Conservation (phyloP, 1,140 invertebrate genomes). For the Cherax destructor region DNA sequence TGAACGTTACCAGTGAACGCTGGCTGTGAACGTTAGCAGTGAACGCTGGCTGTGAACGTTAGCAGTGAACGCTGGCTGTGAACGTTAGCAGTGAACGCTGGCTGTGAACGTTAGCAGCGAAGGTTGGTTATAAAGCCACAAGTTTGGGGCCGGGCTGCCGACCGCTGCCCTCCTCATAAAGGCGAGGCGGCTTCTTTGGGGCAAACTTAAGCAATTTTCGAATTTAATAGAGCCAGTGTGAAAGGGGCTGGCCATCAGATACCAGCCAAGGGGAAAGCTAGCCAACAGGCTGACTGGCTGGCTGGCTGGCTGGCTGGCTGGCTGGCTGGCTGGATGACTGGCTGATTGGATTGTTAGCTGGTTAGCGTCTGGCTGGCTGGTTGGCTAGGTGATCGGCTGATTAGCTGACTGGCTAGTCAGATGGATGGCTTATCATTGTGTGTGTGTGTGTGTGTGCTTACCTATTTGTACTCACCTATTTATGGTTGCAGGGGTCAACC, state of each 20-base stretch:
- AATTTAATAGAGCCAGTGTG: neutral
- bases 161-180: neutral
- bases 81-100: neutral
- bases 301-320: neutral
- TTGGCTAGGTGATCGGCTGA: too few species aligned
- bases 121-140: neutral
- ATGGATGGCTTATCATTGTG: too few species aligned
- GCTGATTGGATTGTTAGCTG: neutral
- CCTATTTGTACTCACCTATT: too few species aligned
- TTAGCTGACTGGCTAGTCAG: too few species aligned
- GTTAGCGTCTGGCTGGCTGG: too few species aligned
- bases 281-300: neutral
- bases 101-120: too few species aligned
- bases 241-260: neutral
- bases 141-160: neutral
- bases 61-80: too few species aligned
- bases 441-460: too few species aligned
- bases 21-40: neutral
- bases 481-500: too few species aligned
- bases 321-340: neutral
- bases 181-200: neutral
- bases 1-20: neutral
- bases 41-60: neutral
- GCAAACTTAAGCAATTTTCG: constrained; percentile 11
- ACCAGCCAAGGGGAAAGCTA: neutral